Percentiles rank a stretch among this genome's conserved stretches.
phyloP scores from a whole-genome alignment of 2,113 vertebrate species.

The Phalacrocorax pelagicus region DNA sequence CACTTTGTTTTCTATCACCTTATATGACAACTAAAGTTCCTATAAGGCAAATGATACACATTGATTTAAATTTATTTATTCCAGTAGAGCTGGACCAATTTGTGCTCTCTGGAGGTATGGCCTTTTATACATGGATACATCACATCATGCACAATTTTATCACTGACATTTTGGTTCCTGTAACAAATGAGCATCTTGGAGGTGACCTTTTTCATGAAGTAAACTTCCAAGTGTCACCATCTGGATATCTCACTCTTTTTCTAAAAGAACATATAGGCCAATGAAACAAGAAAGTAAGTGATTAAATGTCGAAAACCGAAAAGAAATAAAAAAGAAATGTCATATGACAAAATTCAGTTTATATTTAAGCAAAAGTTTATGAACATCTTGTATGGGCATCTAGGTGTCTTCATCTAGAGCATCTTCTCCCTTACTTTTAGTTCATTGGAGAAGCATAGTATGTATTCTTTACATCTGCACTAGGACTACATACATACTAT shows the following conservation, averaged over 20 bases:
- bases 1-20: background rate
- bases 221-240: background rate
- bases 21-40: background rate
- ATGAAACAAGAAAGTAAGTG: background rate
- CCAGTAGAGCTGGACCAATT: background rate
- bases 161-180: conserved; percentile 21
- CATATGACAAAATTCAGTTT: background rate
- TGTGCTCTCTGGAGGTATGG: background rate
- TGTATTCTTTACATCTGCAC: background rate
- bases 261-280: background rate
- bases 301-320: background rate
- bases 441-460: background rate
- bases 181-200: conserved; percentile 19
- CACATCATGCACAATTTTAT: background rate
- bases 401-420: background rate
- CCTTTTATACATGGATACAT: conserved; percentile 10
- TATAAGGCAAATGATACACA: background rate
- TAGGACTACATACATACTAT: rapidly evolving
- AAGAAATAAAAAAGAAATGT: background rate
- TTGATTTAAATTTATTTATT: background rate
- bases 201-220: conserved; percentile 15
- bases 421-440: background rate
- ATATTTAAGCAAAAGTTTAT: background rate
- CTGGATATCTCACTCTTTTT: background rate
- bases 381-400: background rate